Conservation (phyloP, 2,113 vertebrate species). For the Sitta europaea region DNA sequence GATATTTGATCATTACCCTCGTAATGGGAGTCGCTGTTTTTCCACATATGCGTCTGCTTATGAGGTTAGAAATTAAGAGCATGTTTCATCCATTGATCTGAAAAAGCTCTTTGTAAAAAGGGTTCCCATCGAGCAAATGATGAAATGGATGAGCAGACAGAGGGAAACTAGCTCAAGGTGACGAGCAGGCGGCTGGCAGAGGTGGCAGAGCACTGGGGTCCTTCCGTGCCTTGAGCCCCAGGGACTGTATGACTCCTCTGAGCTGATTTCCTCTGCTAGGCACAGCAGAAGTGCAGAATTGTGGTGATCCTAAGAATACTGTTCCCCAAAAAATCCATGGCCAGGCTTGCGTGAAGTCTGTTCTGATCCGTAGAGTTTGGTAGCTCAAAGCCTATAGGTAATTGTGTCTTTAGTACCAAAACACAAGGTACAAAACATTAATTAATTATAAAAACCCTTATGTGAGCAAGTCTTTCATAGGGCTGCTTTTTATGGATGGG, state of each 20-base stretch:
- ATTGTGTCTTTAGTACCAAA: background rate
- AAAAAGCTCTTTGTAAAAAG: slow-evolving; percentile 44
- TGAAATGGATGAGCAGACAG: slow-evolving; percentile 19
- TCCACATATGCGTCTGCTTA: background rate
- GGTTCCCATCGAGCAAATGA: background rate
- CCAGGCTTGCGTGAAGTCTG: background rate
- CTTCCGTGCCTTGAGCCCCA: fast-evolving
- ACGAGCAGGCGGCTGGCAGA: background rate
- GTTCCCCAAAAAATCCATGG: background rate
- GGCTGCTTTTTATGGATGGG: background rate
- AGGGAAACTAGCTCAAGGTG: background rate
- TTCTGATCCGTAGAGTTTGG: background rate
- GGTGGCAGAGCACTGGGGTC: fast-evolving
- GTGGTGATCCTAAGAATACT: background rate
- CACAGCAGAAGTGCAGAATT: background rate
- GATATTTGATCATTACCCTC: slow-evolving; percentile 14
- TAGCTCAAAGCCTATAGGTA: background rate
- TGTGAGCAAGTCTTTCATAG: background rate
- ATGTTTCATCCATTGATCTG: slow-evolving; percentile 11
- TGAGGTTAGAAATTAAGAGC: slow-evolving; percentile 23
- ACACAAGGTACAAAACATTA: background rate
- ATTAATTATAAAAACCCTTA: background rate
- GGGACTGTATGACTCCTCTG: background rate
- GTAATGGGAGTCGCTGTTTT: background rate
- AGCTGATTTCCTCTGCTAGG: background rate